phyloP scores from a whole-genome alignment of 2,797 vertebrate species.

The Hypotaenidia philippensis region DNA sequence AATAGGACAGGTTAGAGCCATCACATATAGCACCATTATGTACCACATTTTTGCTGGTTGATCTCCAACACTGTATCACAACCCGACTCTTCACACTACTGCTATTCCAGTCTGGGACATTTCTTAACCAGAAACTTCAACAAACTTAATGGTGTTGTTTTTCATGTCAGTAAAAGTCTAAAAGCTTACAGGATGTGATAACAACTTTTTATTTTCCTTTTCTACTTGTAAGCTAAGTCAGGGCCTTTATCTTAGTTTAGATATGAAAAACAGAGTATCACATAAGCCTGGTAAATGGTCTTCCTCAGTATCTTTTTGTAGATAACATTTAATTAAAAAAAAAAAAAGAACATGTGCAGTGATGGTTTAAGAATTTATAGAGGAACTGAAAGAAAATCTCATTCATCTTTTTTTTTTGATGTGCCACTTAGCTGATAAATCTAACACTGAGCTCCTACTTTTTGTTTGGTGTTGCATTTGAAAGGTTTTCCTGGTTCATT shows the following conservation, averaged over 20 bases:
- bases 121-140: background rate
- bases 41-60: background rate
- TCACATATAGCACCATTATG: background rate
- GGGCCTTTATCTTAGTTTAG: background rate
- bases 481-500: background rate
- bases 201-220: constrained; percentile 6
- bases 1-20: background rate
- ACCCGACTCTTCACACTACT: background rate
- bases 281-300: background rate
- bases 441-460: background rate
- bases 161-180: background rate
- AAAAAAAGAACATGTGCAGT: background rate
- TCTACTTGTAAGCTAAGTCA: background rate
- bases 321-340: background rate
- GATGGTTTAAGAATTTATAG: background rate
- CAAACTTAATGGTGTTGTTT: background rate
- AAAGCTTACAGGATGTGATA: background rate
- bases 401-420: background rate
- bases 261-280: background rate
- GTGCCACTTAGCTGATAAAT: background rate
- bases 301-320: background rate
- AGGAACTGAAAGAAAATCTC: background rate
- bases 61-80: background rate
- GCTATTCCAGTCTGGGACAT: background rate
- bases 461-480: background rate